Base-by-base conservation (phyloP, 2,113 vertebrate genomes). In the Micromys minutus region DNA sequence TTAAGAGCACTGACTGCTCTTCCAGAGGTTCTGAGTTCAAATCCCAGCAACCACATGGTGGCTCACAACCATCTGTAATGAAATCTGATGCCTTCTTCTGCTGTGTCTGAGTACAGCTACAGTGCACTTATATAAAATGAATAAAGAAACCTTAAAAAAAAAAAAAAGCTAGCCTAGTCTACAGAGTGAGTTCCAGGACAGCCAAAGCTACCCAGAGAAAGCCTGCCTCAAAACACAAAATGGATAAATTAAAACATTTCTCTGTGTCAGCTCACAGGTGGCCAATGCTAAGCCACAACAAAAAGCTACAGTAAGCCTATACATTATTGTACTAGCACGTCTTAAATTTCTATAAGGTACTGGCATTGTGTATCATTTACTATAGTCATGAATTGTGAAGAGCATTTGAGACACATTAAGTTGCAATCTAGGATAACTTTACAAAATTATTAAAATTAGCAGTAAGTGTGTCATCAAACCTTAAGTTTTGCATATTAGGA, bases 401-500 rank as follows among this genome's bases (percentile, higher is more conserved):
- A 69, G 57, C 63, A 31, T 72, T 86, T 80, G 65, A 87, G 76
- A 92, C 31, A 72, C 19, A n/a, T 57, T 17, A 39, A 65, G 6
- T 87, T 59, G 72, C 24, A 47, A 50, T 91, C 57, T 91, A 55
- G 5, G 76, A n/a, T 59, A 87, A 61, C n/a, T 55, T 47, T 84
- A 83, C 50, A 74, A 55, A 81, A 92, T 5, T 47, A 24, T 61
- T 88, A 85, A 79, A 85, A 42, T 57, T 61, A 80, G 39, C 52
- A 93, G 42, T 77, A 91, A 91, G 13, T 45, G 21, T 72, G 67
- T 72, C 71, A 85, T 57, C 45, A 77, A 76, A 81, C 4, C 15
- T 74, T 94, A 80, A 21, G 26, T 42, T 86, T 86, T 90, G 81
- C 69, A 57, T 57, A 90, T 69, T 90, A 76, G 84, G 80, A 67